Conservation (phyloP, 2,113 vertebrate genomes). For the Austrofundulus limnaeus region DNA sequence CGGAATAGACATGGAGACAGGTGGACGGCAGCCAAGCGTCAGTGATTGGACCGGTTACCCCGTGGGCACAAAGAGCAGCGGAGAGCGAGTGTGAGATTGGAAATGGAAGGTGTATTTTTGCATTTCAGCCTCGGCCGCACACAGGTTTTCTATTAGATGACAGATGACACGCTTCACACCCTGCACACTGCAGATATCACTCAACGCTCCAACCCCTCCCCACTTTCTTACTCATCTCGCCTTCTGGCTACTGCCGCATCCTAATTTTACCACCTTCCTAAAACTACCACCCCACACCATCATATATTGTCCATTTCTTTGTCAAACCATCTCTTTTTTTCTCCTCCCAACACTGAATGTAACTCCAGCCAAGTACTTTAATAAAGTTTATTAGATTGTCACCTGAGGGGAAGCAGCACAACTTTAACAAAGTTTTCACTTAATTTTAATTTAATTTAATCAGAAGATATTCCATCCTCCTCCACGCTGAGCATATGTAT, state of each 20-base stretch:
- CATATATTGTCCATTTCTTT: constrained; percentile 33
- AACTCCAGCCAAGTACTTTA: constrained; percentile 60
- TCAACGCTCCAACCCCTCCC: constrained; percentile 34
- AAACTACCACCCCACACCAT: background rate
- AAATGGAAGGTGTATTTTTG: constrained; percentile 36
- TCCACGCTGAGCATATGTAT: constrained; percentile 9
- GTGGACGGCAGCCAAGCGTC: constrained; percentile 9
- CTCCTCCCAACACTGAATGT: constrained; percentile 6
- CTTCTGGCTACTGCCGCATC: constrained; percentile 55
- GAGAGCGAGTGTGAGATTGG: constrained; percentile 11
- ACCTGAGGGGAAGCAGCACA: constrained; percentile 33
- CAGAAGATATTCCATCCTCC: constrained; percentile 21
- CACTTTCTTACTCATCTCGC: constrained; percentile 38
- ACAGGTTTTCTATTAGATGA: constrained; percentile 63
- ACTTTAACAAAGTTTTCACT: constrained; percentile 48
- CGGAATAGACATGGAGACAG: constrained; percentile 13
- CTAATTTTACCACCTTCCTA: constrained; percentile 32
- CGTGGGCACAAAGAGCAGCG: constrained; percentile 34
- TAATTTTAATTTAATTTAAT: constrained; percentile 62
- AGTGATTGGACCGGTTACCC: constrained; percentile 33
- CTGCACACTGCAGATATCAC: constrained; percentile 73
- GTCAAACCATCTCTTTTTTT: constrained; percentile 25
- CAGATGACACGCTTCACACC: constrained; percentile 68
- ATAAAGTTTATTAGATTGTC: constrained; percentile 59
- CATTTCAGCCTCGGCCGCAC: constrained; percentile 47